Conservation (phyloP, 92 coral and sea anemone genomes). For the Umimayanthus chanpuru region DNA sequence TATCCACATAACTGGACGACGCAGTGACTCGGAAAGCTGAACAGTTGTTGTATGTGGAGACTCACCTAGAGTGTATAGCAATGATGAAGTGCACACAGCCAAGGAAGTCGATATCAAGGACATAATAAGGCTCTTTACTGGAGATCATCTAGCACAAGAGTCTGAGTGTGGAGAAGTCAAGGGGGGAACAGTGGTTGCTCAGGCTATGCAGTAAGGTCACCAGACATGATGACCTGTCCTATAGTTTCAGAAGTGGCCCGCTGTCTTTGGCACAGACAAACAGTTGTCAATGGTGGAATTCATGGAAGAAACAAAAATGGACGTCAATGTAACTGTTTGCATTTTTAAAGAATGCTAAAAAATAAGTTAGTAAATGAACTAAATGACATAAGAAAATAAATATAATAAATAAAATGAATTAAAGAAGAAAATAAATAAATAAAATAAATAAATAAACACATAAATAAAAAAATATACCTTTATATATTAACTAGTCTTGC, state of each 20-base stretch:
- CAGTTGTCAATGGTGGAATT: neutral
- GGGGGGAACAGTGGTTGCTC: constrained; percentile 50
- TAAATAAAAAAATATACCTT: too few species aligned
- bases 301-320: neutral
- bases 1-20: constrained; percentile 52
- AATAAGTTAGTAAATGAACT: too few species aligned
- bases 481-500: too few species aligned
- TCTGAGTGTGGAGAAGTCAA: constrained; percentile 59
- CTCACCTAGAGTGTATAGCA: constrained; percentile 41
- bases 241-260: constrained; percentile 16
- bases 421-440: too few species aligned
- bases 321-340: neutral
- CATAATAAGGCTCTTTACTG: neutral
- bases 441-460: too few species aligned
- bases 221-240: neutral
- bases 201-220: constrained; percentile 7
- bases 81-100: neutral
- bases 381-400: too few species aligned
- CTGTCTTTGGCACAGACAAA: neutral
- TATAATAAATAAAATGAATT: too few species aligned
- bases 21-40: constrained; percentile 49
- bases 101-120: neutral
- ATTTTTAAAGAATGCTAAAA: neutral
- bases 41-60: constrained; percentile 37
- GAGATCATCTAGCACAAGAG: constrained; percentile 26